Evolutionary conservation across 92 coral and sea anemone genomes (phyloP).

Genomic region (Plumapathes pennacea): DNA sequence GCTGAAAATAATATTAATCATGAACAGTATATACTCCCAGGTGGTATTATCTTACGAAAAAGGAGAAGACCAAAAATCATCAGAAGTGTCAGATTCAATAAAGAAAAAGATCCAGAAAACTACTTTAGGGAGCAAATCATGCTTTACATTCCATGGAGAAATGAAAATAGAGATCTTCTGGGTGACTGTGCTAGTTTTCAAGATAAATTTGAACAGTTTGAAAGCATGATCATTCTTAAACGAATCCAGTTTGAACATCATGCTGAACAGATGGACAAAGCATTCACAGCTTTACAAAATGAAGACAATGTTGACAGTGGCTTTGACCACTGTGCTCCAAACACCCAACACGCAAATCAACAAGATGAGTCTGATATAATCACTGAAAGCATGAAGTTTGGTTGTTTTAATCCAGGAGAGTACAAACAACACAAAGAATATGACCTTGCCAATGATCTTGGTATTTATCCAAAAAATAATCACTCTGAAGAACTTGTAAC

Average conservation of each 20-base stretch:
- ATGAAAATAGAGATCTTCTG: constrained; percentile 37
- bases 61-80: constrained; percentile 17
- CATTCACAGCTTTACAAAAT: constrained; percentile 18
- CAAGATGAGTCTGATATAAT: constrained; percentile 2
- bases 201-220: constrained; percentile 37
- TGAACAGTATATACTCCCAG: too few species aligned
- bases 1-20: too few species aligned
- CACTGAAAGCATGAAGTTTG: constrained; percentile 20
- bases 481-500: constrained; percentile 16
- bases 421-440: constrained; percentile 16
- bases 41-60: constrained; percentile 32
- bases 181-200: constrained; percentile 15
- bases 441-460: constrained; percentile 20
- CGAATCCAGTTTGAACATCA: constrained; percentile 39
- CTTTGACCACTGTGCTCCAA: constrained; percentile 32
- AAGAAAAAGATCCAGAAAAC: constrained; percentile 39
- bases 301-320: neutral
- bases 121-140: constrained; percentile 42
- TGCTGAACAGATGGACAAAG: constrained; percentile 45
- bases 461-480: constrained; percentile 15
- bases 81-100: constrained; percentile 33
- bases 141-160: constrained; percentile 53
- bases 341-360: constrained; percentile 36
- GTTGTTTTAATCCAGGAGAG: constrained; percentile 22
- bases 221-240: constrained; percentile 14